Evolutionary conservation across 2,113 vertebrate genomes (phyloP).

Genomic region (Peromyscus californicus): DNA sequence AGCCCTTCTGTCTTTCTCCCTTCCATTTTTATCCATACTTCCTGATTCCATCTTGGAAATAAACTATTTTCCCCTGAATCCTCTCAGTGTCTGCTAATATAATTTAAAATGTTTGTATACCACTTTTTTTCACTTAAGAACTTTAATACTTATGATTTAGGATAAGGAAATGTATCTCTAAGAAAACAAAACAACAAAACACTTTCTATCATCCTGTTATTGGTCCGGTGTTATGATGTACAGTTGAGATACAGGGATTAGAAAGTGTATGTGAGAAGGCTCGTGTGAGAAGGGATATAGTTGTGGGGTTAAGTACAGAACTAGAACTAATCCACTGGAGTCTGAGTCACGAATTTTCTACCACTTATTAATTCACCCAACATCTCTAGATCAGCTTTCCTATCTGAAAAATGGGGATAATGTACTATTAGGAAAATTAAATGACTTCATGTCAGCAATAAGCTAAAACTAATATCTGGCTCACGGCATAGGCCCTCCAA

Average conservation of each 20-base stretch:
- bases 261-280: background rate
- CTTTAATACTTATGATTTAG: slow-evolving; percentile 25
- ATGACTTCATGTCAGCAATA: background rate
- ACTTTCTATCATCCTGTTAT: background rate
- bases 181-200: background rate
- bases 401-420: background rate
- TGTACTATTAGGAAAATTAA: slow-evolving; percentile 12
- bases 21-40: background rate
- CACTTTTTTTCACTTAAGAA: slow-evolving; percentile 4
- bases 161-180: background rate
- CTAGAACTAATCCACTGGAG: background rate
- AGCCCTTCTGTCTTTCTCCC: background rate
- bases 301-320: background rate
- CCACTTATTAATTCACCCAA: background rate
- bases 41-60: slow-evolving; percentile 25
- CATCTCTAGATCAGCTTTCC: slow-evolving; percentile 13
- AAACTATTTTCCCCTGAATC: background rate
- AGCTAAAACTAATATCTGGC: background rate
- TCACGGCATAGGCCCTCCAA: background rate
- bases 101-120: background rate
- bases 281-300: background rate
- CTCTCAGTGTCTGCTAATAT: background rate
- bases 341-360: background rate
- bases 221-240: background rate
- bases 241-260: background rate